Conservation (phyloP, 2,113 vertebrate species). For the Nansenia antarctica region DNA sequence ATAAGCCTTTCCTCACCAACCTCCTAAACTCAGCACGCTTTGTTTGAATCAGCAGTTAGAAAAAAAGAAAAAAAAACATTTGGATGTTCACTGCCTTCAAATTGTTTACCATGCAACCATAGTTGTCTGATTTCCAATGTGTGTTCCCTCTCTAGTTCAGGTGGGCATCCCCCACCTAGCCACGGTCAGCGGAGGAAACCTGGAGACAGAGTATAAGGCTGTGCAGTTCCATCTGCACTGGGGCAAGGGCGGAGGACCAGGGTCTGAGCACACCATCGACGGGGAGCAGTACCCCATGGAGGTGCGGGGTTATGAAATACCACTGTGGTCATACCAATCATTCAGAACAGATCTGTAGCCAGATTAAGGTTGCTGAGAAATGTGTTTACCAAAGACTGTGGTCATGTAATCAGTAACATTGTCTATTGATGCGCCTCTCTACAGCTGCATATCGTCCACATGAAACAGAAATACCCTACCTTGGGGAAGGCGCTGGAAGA, state of each 20-base stretch:
- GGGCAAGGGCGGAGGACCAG: conserved; percentile 56
- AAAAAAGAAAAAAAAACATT: too few relatives aligned
- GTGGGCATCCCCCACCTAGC: conserved; percentile 48
- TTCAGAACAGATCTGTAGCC: too few relatives aligned
- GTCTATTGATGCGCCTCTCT: background rate
- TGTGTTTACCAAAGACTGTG: background rate
- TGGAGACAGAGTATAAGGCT: conserved; percentile 74
- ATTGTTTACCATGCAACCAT: too few relatives aligned
- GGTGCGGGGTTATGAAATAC: conserved; percentile 63
- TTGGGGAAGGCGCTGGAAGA: conserved; percentile 50
- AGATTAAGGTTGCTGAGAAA: too few relatives aligned
- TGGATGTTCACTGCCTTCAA: too few relatives aligned
- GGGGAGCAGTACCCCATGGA: conserved; percentile 89
- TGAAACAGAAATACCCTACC: conserved; percentile 59
- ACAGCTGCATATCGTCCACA: conserved; percentile 90
- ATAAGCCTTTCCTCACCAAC: background rate
- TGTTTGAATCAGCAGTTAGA: background rate
- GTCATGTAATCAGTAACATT: background rate
- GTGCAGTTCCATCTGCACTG: conserved; percentile 90
- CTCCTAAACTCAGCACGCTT: background rate
- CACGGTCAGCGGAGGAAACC: conserved; percentile 73
- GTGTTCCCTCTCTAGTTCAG: conserved; percentile 70
- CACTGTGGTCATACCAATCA: background rate
- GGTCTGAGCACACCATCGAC: conserved; percentile 88
- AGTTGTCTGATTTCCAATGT: background rate